Base-by-base conservation (phyloP, 1,140 invertebrate species). In the Vanessa tameamea region DNA sequence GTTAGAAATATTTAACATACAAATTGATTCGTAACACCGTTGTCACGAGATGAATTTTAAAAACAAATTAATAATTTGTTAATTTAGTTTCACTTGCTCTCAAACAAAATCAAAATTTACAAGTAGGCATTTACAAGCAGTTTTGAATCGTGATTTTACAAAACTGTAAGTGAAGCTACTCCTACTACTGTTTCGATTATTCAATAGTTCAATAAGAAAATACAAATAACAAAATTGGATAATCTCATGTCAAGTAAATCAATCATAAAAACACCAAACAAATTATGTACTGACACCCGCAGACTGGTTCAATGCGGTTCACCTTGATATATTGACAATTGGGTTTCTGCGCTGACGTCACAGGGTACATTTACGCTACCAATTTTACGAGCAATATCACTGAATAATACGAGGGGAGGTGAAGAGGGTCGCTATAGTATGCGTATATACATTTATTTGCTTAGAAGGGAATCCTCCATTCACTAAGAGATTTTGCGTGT, bases 361-460 rank as follows among this genome's bases (percentile, higher is more conserved):
- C 74, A 75, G 75, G 68, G 71, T 77, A 74, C 74, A 78, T 80
- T 83, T 80, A 77, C 78, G 78, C 77, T 80, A 82, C 78, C 84
- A 87, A 87, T 86, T 87, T 87, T 83, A 86, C 84, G 80, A 83
- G 81, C 80, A 84, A 87, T 86, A 87, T 85, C 81, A 81, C 79
- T 81, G 83, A 85, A 87, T 86, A 85, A 81, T 81, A 68, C 55
- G 61, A 75, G 70, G 80, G 73, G 75, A 81, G 71, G 78, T 78
- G 80, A 73, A 77, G 81, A 81, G 81, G 77, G 75, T 68, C 64
- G 68, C 59, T 72, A 68, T 78, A 70, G 68, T 69, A 63, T 73
- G 20, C 53, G 1, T 43, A 71, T 73, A 71, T 74, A 78, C 75
- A 69, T 75, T 73, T 74, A 75, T 78, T 71, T 76, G 64, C 61